Conservation (phyloP, 2,797 vertebrate genomes). For the Chelidonichthys spinosus region DNA sequence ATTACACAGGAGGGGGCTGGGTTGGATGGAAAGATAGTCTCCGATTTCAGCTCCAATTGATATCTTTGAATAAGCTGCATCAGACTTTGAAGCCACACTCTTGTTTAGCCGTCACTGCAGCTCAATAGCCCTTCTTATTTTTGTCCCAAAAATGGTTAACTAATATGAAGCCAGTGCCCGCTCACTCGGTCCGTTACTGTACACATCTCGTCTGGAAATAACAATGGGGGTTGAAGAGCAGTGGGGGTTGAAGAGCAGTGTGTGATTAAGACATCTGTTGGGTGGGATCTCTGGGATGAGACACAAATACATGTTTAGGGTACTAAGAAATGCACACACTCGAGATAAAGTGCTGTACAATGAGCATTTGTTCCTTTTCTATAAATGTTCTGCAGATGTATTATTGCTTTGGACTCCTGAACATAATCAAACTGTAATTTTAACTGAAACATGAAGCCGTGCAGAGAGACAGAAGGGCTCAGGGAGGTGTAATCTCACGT, state of each 20-base stretch:
- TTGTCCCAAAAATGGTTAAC: constrained; percentile 39
- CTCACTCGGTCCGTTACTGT: neutral
- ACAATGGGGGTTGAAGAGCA: neutral
- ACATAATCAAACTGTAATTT: constrained; percentile 26
- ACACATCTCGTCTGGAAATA: constrained; percentile 55
- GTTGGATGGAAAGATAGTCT: constrained; percentile 37
- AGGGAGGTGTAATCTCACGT: constrained; percentile 72
- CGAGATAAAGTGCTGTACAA: neutral
- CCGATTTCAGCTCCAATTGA: constrained; percentile 51
- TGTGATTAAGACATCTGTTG: constrained; percentile 78
- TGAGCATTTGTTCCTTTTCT: constrained; percentile 15
- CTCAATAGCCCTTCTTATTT: constrained; percentile 47
- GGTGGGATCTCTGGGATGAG: constrained; percentile 38
- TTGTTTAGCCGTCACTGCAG: constrained; percentile 50
- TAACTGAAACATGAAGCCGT: constrained; percentile 40
- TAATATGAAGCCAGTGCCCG: constrained; percentile 31
- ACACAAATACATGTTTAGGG: constrained; percentile 23
- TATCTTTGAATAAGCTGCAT: constrained; percentile 30
- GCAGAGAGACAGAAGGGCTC: constrained; percentile 62
- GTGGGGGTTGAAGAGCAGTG: constrained; percentile 28
- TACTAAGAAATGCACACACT: neutral
- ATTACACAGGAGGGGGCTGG: constrained; percentile 59
- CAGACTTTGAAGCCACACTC: constrained; percentile 24
- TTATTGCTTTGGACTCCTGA: constrained; percentile 22
- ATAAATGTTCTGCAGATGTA: neutral